A percentile compares a stretch with the other conserved stretches of the same genome.
Evolutionary conservation across 2,113 vertebrate species (phyloP).

Genomic region (Alethe castanea): DNA sequence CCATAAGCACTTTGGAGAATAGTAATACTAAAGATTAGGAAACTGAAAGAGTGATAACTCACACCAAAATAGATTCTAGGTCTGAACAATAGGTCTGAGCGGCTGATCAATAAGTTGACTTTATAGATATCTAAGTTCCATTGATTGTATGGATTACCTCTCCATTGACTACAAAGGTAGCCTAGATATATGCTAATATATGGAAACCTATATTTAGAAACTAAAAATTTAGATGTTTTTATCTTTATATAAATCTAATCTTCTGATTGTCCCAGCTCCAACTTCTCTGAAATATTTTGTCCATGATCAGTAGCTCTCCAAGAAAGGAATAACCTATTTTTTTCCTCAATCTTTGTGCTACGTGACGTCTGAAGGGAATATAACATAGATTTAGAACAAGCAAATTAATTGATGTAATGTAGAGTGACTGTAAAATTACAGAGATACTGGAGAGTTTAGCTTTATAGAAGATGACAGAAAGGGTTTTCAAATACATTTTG

Average conservation of each 20-base stretch:
- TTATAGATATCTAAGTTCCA: not conserved
- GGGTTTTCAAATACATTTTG: not conserved
- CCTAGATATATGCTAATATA: not conserved
- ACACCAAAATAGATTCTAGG: not conserved
- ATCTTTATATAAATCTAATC: not conserved
- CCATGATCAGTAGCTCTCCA: not conserved
- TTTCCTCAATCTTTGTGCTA: fast-evolving
- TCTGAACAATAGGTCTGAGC: not conserved
- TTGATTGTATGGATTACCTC: not conserved
- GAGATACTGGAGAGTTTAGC: not conserved
- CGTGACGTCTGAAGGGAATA: not conserved
- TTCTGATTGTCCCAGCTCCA: not conserved
- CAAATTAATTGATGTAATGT: not conserved
- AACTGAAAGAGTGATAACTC: not conserved
- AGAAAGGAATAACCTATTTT: not conserved
- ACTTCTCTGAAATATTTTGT: not conserved
- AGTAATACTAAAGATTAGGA: not conserved
- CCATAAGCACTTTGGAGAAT: not conserved
- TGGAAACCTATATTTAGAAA: not conserved
- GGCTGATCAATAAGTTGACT: not conserved
- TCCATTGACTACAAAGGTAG: not conserved
- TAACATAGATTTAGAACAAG: not conserved
- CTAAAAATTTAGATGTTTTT: not conserved
- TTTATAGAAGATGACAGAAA: not conserved
- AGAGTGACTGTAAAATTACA: not conserved